phyloP scores from a whole-genome alignment of 2,797 vertebrate genomes.

The Cuculus canorus region DNA sequence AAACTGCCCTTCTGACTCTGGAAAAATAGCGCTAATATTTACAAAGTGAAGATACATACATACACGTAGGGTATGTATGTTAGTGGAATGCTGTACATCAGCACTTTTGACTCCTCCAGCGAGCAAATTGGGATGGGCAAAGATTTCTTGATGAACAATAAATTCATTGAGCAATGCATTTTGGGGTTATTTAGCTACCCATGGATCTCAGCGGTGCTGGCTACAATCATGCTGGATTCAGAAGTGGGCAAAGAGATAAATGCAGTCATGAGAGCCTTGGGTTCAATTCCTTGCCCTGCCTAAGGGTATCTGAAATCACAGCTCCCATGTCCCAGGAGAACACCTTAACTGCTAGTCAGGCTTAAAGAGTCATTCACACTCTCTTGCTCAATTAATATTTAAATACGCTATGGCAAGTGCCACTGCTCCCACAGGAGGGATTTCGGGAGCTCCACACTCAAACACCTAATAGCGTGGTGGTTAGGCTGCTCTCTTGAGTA shows the following conservation, averaged over 20 bases:
- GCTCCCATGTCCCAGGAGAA: constrained; percentile 48
- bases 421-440: constrained; percentile 54
- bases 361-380: constrained; percentile 68
- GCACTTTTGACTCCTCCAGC: not conserved
- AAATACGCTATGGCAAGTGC: constrained; percentile 60
- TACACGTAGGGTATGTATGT: not conserved
- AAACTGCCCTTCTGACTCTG: not conserved
- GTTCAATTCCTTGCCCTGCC: constrained; percentile 47
- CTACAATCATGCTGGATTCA: not conserved
- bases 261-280: not conserved
- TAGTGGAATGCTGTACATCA: not conserved
- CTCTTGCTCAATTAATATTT: constrained; percentile 73
- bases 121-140: not conserved
- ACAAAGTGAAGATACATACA: not conserved
- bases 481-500: constrained; percentile 16
- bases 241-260: not conserved
- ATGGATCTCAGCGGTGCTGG: not conserved
- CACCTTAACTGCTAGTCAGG: constrained; percentile 52
- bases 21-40: not conserved
- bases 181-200: not conserved
- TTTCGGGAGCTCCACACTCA: not conserved
- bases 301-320: constrained; percentile 27
- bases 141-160: not conserved
- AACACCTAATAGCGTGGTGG: constrained; percentile 19
- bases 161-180: not conserved